Evolutionary conservation across 2,888 invertebrate species (phyloP).

Genomic region (Deroplatys truncata): DNA sequence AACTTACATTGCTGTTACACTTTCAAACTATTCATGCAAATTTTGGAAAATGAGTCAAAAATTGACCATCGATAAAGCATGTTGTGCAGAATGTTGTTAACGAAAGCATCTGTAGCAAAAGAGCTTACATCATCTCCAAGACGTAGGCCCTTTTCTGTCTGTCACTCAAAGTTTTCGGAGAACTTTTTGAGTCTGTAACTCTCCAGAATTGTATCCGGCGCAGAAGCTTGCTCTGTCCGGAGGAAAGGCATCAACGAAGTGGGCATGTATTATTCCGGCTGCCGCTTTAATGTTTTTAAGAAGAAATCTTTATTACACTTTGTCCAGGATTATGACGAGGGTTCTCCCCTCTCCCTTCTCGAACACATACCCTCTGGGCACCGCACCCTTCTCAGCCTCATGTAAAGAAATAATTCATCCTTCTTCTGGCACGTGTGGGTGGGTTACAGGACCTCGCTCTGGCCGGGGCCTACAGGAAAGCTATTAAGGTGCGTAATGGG

Average conservation of each 20-base stretch:
- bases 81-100: too few species aligned
- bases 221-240: background rate
- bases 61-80: too few species aligned
- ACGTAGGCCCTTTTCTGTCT: background rate
- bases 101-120: too few species aligned
- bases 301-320: background rate
- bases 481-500: conserved; percentile 76
- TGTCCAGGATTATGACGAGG: conserved; percentile 2
- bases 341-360: background rate
- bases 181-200: background rate
- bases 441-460: background rate
- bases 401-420: conserved; percentile 13
- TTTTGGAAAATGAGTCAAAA: too few species aligned
- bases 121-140: too few species aligned
- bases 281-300: background rate
- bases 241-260: background rate
- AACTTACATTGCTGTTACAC: too few species aligned
- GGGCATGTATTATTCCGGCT: background rate
- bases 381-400: background rate
- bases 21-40: too few species aligned
- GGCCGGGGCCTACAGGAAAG: conserved; percentile 42
- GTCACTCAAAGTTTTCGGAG: background rate
- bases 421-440: conserved; percentile 5
- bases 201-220: background rate
- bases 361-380: background rate